A percentile compares a stretch with the other conserved stretches of the same genome.
Conservation (phyloP, 2,113 vertebrate species). For the Thoracochromis brauschi region DNA sequence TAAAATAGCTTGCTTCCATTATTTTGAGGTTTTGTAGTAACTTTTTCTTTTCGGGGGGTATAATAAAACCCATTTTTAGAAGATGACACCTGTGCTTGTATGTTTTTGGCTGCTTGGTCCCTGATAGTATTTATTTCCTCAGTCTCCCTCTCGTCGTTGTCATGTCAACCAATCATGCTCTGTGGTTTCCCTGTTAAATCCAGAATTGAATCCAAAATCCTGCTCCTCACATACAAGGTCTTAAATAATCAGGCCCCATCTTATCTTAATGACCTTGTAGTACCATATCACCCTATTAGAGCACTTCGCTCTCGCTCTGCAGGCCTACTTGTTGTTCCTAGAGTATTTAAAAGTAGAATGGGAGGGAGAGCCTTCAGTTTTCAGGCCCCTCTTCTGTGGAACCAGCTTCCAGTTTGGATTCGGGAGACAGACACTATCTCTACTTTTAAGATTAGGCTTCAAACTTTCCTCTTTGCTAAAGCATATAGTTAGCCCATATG, state of each 20-base stretch:
- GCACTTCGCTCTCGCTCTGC: accelerated
- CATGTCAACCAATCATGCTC: not conserved
- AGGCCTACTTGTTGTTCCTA: not conserved
- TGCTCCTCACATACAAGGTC: not conserved
- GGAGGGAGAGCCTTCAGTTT: not conserved
- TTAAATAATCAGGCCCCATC: not conserved
- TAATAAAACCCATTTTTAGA: not conserved
- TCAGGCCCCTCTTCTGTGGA: not conserved
- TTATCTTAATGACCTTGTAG: not conserved
- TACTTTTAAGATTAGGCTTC: accelerated
- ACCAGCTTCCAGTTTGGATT: not conserved
- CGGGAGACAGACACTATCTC: not conserved
- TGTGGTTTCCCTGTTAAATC: not conserved
- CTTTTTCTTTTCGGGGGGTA: not conserved
- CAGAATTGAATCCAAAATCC: accelerated
- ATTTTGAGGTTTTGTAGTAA: not conserved
- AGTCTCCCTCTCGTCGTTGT: accelerated
- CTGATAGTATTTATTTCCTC: not conserved
- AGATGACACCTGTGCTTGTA: not conserved
- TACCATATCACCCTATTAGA: not conserved
- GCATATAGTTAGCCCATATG: not conserved
- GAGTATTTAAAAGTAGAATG: not conserved
- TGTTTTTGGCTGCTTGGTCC: not conserved
- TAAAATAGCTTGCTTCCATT: accelerated
- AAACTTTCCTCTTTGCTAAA: accelerated